Evolutionary conservation across 2,888 invertebrate genomes (phyloP).

Genomic region (Crematogaster levior): DNA sequence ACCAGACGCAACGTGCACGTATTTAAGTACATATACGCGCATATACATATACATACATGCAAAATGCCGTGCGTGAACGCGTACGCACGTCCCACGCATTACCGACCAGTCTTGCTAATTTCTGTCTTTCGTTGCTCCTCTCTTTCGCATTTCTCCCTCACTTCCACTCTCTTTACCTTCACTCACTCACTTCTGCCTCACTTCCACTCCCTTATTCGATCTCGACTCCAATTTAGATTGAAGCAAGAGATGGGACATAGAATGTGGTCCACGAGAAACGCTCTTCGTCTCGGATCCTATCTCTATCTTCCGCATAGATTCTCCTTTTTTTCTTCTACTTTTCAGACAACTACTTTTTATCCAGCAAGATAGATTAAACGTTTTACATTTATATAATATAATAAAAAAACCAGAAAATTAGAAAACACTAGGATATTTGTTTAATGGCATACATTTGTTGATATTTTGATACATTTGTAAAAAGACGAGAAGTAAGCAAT

Average conservation of each 20-base stretch:
- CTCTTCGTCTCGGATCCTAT: constrained; percentile 36
- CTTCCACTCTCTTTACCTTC: neutral
- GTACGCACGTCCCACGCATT: constrained; percentile 9
- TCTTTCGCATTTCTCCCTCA: neutral
- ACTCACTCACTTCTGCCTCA: neutral
- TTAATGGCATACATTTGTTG: neutral
- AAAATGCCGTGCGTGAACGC: constrained; percentile 6
- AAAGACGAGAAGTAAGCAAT: neutral
- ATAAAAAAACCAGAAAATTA: too few relatives aligned
- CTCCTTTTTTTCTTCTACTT: neutral
- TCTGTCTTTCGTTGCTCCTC: constrained; percentile 18
- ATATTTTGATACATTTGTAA: neutral
- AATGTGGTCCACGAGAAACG: constrained; percentile 43
- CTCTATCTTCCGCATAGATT: constrained; percentile 5
- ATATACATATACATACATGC: constrained; percentile 17
- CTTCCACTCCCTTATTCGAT: constrained; percentile 26
- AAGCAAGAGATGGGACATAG: constrained; percentile 49
- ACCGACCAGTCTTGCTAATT: constrained; percentile 30
- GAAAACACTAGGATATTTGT: neutral
- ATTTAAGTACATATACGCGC: constrained; percentile 7
- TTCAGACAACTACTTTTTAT: constrained; percentile 17
- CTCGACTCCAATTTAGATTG: constrained; percentile 72
- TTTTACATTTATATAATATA: neutral
- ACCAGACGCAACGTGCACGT: constrained; percentile 14
- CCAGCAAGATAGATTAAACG: constrained; percentile 10